These are phyloP conservation scores for Amiota communis DNA, from an alignment of 2,888 invertebrate species.

Conservation along the genomic window DNA sequence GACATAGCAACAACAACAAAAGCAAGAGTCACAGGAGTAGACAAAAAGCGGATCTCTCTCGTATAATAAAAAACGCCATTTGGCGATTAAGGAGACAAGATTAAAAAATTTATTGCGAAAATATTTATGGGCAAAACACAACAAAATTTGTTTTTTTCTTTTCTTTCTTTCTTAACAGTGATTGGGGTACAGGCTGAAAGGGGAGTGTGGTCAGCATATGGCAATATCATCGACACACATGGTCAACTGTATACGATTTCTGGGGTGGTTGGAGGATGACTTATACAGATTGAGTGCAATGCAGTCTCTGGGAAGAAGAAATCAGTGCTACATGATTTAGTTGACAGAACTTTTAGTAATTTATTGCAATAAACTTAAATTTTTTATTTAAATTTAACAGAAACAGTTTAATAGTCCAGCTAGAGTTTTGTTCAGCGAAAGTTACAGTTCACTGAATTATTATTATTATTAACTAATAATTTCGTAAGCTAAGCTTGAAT, in stretches of 20 bases:
- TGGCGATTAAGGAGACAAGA: conserved; percentile 74
- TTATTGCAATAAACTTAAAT: background rate
- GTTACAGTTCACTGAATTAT: too few relatives aligned
- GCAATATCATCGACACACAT: conserved; percentile 4
- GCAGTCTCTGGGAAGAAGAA: background rate
- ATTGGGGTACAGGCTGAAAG: background rate
- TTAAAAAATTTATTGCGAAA: conserved; percentile 75
- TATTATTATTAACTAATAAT: too few relatives aligned
- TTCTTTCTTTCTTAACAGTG: background rate
- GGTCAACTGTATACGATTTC: background rate
- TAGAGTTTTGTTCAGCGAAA: too few relatives aligned
- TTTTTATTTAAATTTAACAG: conserved; percentile 3
- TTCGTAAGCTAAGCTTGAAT: too few relatives aligned
- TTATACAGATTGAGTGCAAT: background rate
- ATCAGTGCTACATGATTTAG: conserved; percentile 31
- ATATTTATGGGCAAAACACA: conserved; percentile 70
- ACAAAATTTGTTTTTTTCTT: background rate
- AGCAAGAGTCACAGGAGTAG: conserved; percentile 24
- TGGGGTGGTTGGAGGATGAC: background rate
- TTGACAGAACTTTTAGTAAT: background rate
- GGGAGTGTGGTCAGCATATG: conserved; percentile 4
- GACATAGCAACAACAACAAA: conserved; percentile 26
- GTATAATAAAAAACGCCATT: conserved; percentile 72
- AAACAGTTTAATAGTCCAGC: too few relatives aligned
- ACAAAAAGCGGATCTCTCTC: conserved; percentile 51